Evolutionary conservation across 1,140 invertebrate genomes (phyloP).

Genomic region (Protaetia brevitarsis): DNA sequence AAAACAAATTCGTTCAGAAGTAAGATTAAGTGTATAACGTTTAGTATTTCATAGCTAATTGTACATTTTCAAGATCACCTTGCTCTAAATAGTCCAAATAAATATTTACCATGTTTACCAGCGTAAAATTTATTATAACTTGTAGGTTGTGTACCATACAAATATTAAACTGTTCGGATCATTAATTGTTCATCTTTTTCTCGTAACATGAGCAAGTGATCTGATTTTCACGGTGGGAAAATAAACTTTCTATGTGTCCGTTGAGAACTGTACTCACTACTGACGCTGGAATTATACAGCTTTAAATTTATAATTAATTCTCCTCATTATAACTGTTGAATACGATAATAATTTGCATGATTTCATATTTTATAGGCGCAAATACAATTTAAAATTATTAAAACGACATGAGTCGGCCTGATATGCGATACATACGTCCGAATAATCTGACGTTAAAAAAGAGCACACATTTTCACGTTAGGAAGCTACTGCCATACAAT

Average conservation of each 20-base stretch:
- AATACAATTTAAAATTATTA: no score
- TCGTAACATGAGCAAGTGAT: neutral
- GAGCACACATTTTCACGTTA: no score
- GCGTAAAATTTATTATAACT: no score
- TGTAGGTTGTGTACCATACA: neutral
- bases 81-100: neutral
- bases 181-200: neutral
- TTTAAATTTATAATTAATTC: neutral
- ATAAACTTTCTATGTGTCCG: constrained; percentile 12
- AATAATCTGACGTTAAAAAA: no score
- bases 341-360: constrained; percentile 11
- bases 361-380: constrained; percentile 5
- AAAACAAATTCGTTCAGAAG: no score
- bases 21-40: no score
- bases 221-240: constrained; percentile 13
- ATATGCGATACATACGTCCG: no score
- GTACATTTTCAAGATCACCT: no score
- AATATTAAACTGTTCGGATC: neutral
- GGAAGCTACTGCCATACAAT: no score
- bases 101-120: neutral
- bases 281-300: neutral
- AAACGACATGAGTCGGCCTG: no score
- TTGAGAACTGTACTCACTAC: neutral
- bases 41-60: no score
- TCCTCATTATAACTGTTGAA: constrained; percentile 5